A percentile compares a stretch with the other conserved stretches of the same genome.
These are phyloP conservation scores for Cheilosia scutellata DNA, from an alignment of 2,888 invertebrate genomes.

Conservation along the genomic window DNA sequence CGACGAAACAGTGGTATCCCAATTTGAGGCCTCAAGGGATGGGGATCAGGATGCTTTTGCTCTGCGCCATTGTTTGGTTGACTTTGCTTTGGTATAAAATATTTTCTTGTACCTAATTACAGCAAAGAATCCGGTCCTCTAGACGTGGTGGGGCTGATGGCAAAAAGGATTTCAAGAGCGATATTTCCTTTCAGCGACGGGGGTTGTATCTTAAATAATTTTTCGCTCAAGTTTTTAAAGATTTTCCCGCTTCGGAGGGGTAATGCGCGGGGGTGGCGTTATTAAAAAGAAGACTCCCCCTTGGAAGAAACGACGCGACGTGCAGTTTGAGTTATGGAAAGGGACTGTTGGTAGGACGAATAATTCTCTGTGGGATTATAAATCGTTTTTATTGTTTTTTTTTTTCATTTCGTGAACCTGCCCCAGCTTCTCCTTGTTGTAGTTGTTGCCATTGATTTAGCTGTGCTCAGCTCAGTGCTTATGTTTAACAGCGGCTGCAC, in stretches of 20 bases:
- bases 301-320: background rate
- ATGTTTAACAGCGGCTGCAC: constrained; percentile 67
- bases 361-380: constrained; percentile 65
- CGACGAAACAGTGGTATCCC: constrained; percentile 36
- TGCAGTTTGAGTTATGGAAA: constrained; percentile 64
- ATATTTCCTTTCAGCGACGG: constrained; percentile 51
- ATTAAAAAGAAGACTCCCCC: too few species aligned
- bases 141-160: constrained; percentile 54
- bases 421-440: background rate
- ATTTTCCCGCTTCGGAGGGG: constrained; percentile 38
- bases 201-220: constrained; percentile 57
- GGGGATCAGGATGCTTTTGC: background rate
- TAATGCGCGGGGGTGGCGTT: constrained; percentile 1
- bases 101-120: constrained; percentile 70
- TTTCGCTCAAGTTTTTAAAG: constrained; percentile 38
- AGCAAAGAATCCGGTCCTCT: constrained; percentile 50
- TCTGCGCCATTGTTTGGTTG: constrained; percentile 2
- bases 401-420: background rate
- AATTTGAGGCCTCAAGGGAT: constrained; percentile 6
- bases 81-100: constrained; percentile 36
- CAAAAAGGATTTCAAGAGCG: constrained; percentile 49
- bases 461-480: constrained; percentile 29
- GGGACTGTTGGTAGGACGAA: constrained; percentile 35
- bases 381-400: constrained; percentile 65
- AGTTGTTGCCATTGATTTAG: constrained; percentile 65